Evolutionary conservation across 2,113 vertebrate species (phyloP), one percentile per base, ranked within the genome.

Genomic region (Calyptomena viridis): DNA sequence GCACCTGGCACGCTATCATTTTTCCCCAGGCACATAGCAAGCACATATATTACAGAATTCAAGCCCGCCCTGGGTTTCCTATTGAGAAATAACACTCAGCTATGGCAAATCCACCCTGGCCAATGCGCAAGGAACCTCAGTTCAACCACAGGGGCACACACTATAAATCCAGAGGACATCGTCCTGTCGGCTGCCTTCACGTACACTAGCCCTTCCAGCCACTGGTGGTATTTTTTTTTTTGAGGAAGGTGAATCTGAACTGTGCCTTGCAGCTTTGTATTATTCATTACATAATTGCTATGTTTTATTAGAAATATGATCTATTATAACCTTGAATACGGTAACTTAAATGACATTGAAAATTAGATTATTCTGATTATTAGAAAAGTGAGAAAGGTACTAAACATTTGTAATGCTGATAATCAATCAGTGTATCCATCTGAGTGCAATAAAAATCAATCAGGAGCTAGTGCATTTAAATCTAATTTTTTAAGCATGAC

Each of bases 401-500:
- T 96, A 97, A 98, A 97, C 97, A 98, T 98, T 97, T 97, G 88
- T 97, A 97, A 96, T 95, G 94, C 94, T 97, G 96, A 97, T 97
- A 97, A 98, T 98, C 97, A 97, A 98, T 98, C 98, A 98, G 96
- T 80, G 95, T 96, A 98, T 94, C 96, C 97, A 97, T 97, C 91
- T 97, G 98, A 97, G 95, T 97, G 96, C 96, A 98, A 98, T 98
- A 98, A 98, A 97, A 98, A 98, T 98, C 98, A 98, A 98, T 98
- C 98, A 96, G 94, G 96, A 98, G 97, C 83, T 90, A 97, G 97
- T 97, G 97, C 90, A 55, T 98, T 98, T 98, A 97, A 98, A 98
- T 98, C 98, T 98, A 98, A 98, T 98, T 98, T 98, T 98, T 98
- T 98, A 98, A 98, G 97, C 96, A 97, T 98, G 98, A 98, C 98